Base-by-base conservation (phyloP, 2,888 invertebrate genomes). In the Ariolimax columbianus region DNA sequence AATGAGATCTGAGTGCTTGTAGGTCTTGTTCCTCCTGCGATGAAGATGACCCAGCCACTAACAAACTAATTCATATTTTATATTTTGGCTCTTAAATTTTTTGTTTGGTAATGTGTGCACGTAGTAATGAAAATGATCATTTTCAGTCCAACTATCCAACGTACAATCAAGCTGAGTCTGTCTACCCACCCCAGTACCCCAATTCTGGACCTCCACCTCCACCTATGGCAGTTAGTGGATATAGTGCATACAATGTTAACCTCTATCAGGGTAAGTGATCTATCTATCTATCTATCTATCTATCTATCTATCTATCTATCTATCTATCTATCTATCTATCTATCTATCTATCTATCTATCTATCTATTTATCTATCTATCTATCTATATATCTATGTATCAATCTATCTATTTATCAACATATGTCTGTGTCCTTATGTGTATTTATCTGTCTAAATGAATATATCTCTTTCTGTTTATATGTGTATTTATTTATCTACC, bases 161-260 rank as follows among this genome's bases (percentile, higher is more conserved):
- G 2, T 84, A 73, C 73, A 63, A 84, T 40, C 75, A 38, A 26
- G 86, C 85, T n/a, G 84, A 55, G 9, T 11, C 81, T 51, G 70
- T 40, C 84, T 89, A 89, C 66, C 89, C 89, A 0, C 87, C 86
- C 6, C 82, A 83, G 38, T 89, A 81, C 72, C 86, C 87, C 30
- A 87, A 84, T 73, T 88, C 88, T 77, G 89, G 89, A 23, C 89
- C 89, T 36, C 89, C 89, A 30, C 89, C 89, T 17, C 89, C 90
- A 17, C 88, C 89, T 26, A 84, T 86, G 77, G 80, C 84, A 26
- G 82, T 84, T 43, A 86, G 86, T 33, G 73, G 78, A 4, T 73
- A 84, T 77, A 89, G 88, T 88, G 88, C 89, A 26, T 89, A 89
- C 79, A 88, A 88, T 85, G 88, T 89, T 59, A 89, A 89, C 81